A percentile compares a stretch with the other conserved stretches of the same genome.
Conservation (phyloP, 2,888 invertebrate species). For the Oscheius onirici region DNA sequence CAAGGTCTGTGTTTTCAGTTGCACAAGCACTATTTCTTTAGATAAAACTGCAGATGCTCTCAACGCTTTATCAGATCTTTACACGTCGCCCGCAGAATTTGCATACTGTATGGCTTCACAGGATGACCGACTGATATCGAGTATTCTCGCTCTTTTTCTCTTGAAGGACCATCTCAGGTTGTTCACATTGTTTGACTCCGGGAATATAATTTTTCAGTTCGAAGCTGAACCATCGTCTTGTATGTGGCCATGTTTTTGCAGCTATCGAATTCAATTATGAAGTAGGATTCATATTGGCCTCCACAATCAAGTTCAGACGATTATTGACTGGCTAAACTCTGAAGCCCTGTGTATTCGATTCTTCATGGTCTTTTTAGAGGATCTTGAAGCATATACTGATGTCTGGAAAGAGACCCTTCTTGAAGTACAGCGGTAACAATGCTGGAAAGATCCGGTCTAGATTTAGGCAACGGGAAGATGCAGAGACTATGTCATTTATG, state of each 20-base stretch:
- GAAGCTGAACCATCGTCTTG: neutral
- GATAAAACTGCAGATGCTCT: neutral
- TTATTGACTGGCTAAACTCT: constrained; percentile 21
- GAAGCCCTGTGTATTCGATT: constrained; percentile 6
- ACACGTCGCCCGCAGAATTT: neutral
- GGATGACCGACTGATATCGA: constrained; percentile 6
- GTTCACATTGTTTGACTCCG: neutral
- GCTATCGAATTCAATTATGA: constrained; percentile 1
- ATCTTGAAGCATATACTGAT: neutral
- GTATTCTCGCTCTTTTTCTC: neutral
- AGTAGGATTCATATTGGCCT: neutral
- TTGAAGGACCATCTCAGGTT: neutral
- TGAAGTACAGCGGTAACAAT: neutral
- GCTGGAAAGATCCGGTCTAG: too few species aligned
- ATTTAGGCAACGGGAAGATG: neutral
- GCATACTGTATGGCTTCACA: neutral
- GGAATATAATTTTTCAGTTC: neutral
- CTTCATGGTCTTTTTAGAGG: constrained; percentile 3
- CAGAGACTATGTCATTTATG: constrained; percentile 6
- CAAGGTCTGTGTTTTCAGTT: neutral
- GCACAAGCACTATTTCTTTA: neutral
- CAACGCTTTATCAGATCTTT: neutral
- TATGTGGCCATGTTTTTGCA: neutral
- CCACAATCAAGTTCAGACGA: neutral
- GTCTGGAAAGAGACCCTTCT: neutral